Percentiles rank a stretch among this genome's conserved stretches.
Conservation (phyloP, 35 echinoderm and acorn worm genomes). For the Ophioderma brevispina region DNA sequence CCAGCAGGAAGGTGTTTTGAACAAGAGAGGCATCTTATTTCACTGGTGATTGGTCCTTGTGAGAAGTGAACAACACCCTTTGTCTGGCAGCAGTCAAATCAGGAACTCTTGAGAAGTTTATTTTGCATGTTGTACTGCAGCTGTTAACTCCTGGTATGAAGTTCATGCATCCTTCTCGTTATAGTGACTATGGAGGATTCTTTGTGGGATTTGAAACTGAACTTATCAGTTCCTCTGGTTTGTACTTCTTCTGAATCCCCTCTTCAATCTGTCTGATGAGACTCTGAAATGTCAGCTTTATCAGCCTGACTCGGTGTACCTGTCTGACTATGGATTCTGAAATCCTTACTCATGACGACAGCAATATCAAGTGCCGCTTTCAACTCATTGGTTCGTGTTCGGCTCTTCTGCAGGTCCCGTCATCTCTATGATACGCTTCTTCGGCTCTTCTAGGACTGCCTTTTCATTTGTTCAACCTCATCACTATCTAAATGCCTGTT, state of each 20-base stretch:
- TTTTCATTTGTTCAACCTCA: too few species aligned
- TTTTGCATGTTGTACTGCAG: neutral
- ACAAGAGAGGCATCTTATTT: neutral
- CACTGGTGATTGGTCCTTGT: slow-evolving; percentile 36
- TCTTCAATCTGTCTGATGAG: slow-evolving; percentile 11
- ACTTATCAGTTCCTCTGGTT: neutral
- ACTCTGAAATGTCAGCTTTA: slow-evolving; percentile 19
- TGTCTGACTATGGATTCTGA: slow-evolving; percentile 9
- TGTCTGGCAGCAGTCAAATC: neutral
- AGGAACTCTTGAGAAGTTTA: slow-evolving; percentile 6
- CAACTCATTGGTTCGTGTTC: too few species aligned
- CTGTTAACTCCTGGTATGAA: slow-evolving; percentile 13
- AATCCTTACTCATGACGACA: neutral
- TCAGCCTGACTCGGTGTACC: slow-evolving; percentile 26
- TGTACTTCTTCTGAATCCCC: neutral
- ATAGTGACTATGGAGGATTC: neutral
- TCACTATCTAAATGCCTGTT: too few species aligned
- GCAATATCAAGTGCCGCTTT: neutral
- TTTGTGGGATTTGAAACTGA: neutral
- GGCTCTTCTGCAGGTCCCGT: too few species aligned
- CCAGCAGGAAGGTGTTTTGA: slow-evolving; percentile 4
- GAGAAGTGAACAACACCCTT: neutral
- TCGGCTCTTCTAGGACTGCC: too few species aligned
- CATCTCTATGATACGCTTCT: too few species aligned
- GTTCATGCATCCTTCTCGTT: neutral